Percentiles rank a stretch among this genome's conserved stretches.
Evolutionary conservation across 2,888 invertebrate species (phyloP).

Genomic region (Scelioninae gen. 1): DNA sequence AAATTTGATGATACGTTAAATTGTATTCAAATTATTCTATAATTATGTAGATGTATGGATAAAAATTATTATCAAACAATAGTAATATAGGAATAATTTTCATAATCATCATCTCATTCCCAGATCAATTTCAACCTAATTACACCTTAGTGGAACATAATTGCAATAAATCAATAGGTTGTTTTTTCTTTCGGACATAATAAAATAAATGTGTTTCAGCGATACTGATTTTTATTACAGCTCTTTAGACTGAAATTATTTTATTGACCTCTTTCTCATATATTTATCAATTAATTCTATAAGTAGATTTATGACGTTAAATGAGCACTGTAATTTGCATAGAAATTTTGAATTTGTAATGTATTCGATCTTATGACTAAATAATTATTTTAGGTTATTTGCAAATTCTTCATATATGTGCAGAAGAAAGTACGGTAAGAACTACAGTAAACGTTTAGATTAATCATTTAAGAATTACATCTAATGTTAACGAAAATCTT

Average conservation of each 20-base stretch:
- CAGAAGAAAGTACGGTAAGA: too few species aligned
- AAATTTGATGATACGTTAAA: constrained; percentile 16
- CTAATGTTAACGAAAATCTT: too few species aligned
- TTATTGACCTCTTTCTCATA: constrained; percentile 12
- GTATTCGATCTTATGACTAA: too few species aligned
- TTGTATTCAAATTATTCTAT: constrained; percentile 14
- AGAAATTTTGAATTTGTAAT: too few species aligned
- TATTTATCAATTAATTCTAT: neutral
- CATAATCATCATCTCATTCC: constrained; percentile 33
- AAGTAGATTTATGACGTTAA: constrained; percentile 18
- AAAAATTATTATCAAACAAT: constrained; percentile 23
- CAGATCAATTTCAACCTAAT: constrained; percentile 57
- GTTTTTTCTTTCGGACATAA: constrained; percentile 10
- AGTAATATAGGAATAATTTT: constrained; percentile 32
- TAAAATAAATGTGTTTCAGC: constrained; percentile 14
- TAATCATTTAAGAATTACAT: too few species aligned
- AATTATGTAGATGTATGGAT: constrained; percentile 10
- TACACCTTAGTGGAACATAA: constrained; percentile 29
- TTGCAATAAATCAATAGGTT: constrained; percentile 30
- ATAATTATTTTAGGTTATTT: too few species aligned
- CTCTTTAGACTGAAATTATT: constrained; percentile 10
- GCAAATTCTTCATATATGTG: too few species aligned
- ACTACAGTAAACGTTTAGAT: too few species aligned
- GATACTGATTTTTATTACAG: constrained; percentile 22
- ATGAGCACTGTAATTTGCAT: neutral